phyloP scores from a whole-genome alignment of 2,797 vertebrate species.

The Mallotus villosus region DNA sequence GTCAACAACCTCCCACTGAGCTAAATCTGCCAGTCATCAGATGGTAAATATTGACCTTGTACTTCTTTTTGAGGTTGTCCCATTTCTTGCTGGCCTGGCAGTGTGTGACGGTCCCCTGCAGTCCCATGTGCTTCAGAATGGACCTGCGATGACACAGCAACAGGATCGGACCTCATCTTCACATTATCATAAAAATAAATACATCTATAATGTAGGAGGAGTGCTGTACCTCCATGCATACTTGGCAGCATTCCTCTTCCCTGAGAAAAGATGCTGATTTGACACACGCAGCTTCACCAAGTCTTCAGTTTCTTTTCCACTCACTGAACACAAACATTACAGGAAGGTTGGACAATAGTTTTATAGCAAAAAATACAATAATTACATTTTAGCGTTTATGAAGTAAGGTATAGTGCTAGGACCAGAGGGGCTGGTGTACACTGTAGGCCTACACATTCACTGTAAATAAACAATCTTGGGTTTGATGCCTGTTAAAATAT shows the following conservation, averaged over 20 bases:
- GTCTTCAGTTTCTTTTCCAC: slow-evolving; percentile 59
- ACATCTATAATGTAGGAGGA: too few species aligned
- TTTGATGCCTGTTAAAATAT: too few species aligned
- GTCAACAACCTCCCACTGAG: too few species aligned
- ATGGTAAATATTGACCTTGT: slow-evolving; percentile 56
- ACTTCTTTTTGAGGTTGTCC: slow-evolving; percentile 75
- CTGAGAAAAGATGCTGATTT: slow-evolving; percentile 70
- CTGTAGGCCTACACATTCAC: too few species aligned
- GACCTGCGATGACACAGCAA: slow-evolving; percentile 43
- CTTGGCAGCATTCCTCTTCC: slow-evolving; percentile 67
- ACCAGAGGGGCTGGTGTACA: too few species aligned
- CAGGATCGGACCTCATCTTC: not conserved
- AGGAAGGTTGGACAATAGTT: not conserved
- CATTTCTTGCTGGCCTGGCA: slow-evolving; percentile 75
- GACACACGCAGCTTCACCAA: slow-evolving; percentile 70
- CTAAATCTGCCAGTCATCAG: too few species aligned
- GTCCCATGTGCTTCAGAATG: slow-evolving; percentile 71
- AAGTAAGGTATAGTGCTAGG: too few species aligned
- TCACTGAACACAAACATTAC: slow-evolving; percentile 50
- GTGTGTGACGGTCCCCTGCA: slow-evolving; percentile 69
- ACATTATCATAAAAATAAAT: not conserved
- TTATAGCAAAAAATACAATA: too few species aligned
- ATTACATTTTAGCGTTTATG: too few species aligned
- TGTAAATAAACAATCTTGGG: too few species aligned
- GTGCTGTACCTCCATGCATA: slow-evolving; percentile 68